Conservation (phyloP, 2,113 vertebrate species). For the Aphelocoma coerulescens region DNA sequence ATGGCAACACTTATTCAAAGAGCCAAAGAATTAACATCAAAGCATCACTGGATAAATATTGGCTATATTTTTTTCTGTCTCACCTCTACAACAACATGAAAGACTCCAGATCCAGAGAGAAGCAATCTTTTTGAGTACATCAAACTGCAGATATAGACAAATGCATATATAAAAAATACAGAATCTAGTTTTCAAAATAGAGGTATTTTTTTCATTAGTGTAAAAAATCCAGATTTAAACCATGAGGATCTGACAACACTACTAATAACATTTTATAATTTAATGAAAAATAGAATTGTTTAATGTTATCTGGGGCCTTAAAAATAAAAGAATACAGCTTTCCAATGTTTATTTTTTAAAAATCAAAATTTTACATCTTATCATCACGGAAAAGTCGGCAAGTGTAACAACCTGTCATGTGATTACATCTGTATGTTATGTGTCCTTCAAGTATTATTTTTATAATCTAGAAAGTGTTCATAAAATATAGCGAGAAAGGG, state of each 20-base stretch:
- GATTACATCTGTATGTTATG: not conserved
- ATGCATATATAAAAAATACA: not conserved
- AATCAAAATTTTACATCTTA: not conserved
- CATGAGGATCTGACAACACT: not conserved
- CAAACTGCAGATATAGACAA: not conserved
- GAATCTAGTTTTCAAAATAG: not conserved
- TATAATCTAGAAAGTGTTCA: not conserved
- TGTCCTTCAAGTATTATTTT: not conserved
- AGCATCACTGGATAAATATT: not conserved
- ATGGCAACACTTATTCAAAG: conserved; percentile 21
- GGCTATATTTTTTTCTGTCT: not conserved
- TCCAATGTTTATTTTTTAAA: not conserved
- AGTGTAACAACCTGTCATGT: not conserved
- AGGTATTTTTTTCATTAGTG: not conserved
- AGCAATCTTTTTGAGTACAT: not conserved
- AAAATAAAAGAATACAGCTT: not conserved
- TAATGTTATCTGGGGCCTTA: not conserved
- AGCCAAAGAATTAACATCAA: not conserved
- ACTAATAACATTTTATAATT: not conserved
- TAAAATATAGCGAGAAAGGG: not conserved
- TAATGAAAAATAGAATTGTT: not conserved
- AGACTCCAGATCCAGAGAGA: not conserved
- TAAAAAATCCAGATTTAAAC: not conserved
- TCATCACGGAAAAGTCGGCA: not conserved
- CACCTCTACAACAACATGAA: not conserved